Conservation (phyloP, 53 echinoderm and acorn worm species). For the Astropecten irregularis region DNA sequence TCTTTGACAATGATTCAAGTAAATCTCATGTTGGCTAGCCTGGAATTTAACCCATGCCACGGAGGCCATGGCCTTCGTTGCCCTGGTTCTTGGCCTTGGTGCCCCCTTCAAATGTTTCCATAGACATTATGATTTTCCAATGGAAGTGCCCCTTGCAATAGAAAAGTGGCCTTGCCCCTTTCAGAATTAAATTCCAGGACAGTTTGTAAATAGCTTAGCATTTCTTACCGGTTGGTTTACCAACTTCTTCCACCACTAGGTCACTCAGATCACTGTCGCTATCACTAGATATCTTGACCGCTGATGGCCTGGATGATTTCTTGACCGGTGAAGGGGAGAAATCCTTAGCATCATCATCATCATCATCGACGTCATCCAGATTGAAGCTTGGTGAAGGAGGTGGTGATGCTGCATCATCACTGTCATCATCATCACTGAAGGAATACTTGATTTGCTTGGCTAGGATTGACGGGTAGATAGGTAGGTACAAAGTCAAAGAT, state of each 20-base stretch:
- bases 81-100: no score
- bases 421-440: conserved; percentile 58
- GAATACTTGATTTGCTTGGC: conserved; percentile 64
- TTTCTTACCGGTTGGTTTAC: neutral
- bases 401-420: neutral
- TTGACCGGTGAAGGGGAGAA: conserved; percentile 38
- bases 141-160: no score
- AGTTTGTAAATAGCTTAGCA: no score
- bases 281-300: neutral
- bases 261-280: neutral
- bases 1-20: no score
- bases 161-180: no score
- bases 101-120: no score
- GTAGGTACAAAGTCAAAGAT: neutral
- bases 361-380: conserved; percentile 24
- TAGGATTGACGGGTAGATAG: no score
- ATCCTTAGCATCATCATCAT: conserved; percentile 13
- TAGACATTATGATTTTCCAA: no score
- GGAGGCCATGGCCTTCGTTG: no score
- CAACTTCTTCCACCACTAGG: neutral
- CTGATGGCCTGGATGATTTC: conserved; percentile 8
- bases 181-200: no score
- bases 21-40: no score
- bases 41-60: no score
- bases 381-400: conserved; percentile 22